These are phyloP conservation scores for Rhegmatorhina hoffmannsi DNA, from an alignment of 2,113 vertebrate species.

Conservation along the genomic window DNA sequence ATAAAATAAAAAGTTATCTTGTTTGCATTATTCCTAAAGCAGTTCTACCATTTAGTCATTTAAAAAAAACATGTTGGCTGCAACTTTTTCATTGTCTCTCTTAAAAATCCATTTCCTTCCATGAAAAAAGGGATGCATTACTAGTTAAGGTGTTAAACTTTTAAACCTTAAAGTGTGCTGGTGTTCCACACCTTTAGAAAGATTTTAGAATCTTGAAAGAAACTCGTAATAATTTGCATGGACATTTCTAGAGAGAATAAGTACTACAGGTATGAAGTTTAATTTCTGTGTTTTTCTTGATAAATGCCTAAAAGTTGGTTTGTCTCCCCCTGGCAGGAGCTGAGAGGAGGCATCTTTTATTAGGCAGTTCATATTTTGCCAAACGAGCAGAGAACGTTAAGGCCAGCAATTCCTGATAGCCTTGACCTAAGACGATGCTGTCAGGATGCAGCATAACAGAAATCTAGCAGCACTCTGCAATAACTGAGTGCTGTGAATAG, in stretches of 20 bases:
- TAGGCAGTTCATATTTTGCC: not conserved
- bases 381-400: not conserved
- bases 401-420: not conserved
- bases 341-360: not conserved
- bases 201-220: not conserved
- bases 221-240: not conserved
- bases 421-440: not conserved
- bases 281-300: not conserved
- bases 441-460: not conserved
- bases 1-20: not conserved
- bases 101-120: not conserved
- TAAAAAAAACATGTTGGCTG: not conserved
- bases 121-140: not conserved
- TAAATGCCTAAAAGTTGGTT: not conserved
- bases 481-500: not conserved
- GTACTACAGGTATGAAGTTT: not conserved
- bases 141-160: not conserved
- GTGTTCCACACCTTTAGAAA: not conserved
- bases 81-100: not conserved
- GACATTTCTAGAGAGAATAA: not conserved
- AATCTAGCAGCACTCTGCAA: not conserved
- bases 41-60: not conserved
- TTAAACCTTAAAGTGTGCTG: not conserved
- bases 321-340: not conserved
- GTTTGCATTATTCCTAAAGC: not conserved